Base-by-base conservation (phyloP, 2,888 invertebrate species). In the Lasius fuliginosus region DNA sequence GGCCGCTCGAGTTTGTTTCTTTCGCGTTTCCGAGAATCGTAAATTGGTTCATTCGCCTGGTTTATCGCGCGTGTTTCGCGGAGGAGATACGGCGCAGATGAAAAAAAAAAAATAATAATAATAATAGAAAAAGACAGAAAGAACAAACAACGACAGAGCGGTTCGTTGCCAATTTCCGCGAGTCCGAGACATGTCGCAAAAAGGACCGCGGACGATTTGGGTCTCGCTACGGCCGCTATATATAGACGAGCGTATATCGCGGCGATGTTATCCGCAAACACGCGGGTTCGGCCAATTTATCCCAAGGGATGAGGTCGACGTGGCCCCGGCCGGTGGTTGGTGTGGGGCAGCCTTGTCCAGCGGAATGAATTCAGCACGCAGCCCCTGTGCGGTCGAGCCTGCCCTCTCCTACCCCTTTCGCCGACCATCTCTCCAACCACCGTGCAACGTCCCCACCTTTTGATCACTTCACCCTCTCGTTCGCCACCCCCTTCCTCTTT, bases 221-320 rank as follows among this genome's bases (percentile, higher is more conserved):
- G 90, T 4, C 88, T 83, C 86, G 88, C 83, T 68, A 85, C 86
- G 85, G 85, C 84, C 81, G 84, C 23, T 23, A 23, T 87, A 87
- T 84, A 89, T 92, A 87, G 91, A 84, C 89, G 85, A 86, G 85
- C 89, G 90, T 93, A 92, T 92, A 92, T 92, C 90, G 92, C 89
- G 90, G 89, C 93, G 91, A 93, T 94, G 94, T 94, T 94, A 94
- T 93, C 92, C 94, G 92, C 93, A 93, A 94, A 94, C 94, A 94
- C 93, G 93, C 92, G 93, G 93, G 92, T 93, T 93, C 91, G 94
- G 92, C 93, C 94, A 94, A 94, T 94, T 94, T 93, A 94, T 94
- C 94, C 94, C 94, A 91, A 92, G 94, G 92, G 94, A 94, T 92
- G 93, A 92, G 92, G 91, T 90, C 91, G 89, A 89, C 92, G 92